Evolutionary conservation across 1,140 invertebrate species (phyloP).

Genomic region (Hypsibius dujardini): DNA sequence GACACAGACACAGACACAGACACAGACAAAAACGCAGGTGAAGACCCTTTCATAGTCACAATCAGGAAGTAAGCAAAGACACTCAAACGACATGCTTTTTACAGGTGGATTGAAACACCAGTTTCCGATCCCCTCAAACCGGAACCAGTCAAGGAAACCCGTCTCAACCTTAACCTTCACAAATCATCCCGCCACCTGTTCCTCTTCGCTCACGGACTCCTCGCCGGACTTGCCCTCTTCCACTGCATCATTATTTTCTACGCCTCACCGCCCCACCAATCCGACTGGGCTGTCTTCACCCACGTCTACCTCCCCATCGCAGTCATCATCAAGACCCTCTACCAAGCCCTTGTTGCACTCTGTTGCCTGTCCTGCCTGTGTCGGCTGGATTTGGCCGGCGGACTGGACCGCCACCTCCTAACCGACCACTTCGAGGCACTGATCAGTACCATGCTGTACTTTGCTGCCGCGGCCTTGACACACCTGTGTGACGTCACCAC

Average conservation of each 20-base stretch:
- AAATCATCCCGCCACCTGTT: background rate
- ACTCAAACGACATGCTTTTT: background rate
- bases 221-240: slow-evolving; percentile 4
- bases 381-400: background rate
- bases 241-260: background rate
- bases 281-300: background rate
- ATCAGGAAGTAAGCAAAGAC: background rate
- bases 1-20: too few relatives aligned
- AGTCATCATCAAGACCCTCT: background rate
- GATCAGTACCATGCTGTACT: background rate
- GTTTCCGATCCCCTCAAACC: background rate
- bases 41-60: background rate
- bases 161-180: background rate
- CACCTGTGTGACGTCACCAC: background rate
- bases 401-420: background rate
- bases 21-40: background rate
- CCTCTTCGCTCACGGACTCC: slow-evolving; percentile 10
- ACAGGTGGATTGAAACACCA: background rate
- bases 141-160: background rate
- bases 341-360: background rate
- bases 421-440: background rate
- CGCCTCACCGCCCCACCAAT: background rate
- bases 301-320: background rate
- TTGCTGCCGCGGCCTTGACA: slow-evolving; percentile 3
- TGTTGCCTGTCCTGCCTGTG: background rate